phyloP scores from a whole-genome alignment of 2,113 vertebrate species.

The Uria aalge region DNA sequence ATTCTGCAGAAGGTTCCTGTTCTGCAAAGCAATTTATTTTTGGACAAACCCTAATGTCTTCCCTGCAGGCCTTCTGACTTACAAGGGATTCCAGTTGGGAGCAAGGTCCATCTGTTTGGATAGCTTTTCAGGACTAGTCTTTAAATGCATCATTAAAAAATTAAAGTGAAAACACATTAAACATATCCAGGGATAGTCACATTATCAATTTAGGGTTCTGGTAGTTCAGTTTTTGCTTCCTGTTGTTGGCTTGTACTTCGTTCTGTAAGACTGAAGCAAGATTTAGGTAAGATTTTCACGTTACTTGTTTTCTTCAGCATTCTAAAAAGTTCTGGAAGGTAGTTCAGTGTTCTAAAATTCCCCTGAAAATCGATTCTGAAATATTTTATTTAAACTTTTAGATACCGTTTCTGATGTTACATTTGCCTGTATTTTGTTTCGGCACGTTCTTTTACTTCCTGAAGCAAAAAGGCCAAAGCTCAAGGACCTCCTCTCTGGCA shows the following conservation, averaged over 20 bases:
- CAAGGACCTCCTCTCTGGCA: neutral
- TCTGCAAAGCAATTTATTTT: slow-evolving; percentile 32
- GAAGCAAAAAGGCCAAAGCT: neutral
- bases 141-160: neutral
- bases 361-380: neutral
- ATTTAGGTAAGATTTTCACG: neutral
- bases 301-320: neutral
- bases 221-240: neutral
- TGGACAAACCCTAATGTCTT: neutral
- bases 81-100: neutral
- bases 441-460: neutral
- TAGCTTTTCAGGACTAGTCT: neutral
- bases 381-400: neutral
- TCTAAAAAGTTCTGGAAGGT: neutral
- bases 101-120: neutral
- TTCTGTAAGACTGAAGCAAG: neutral
- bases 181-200: neutral
- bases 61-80: neutral
- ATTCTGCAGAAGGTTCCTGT: slow-evolving; percentile 23
- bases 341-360: neutral
- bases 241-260: neutral
- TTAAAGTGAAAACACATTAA: neutral
- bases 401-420: neutral
- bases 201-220: neutral
- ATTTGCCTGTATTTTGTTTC: neutral